Conservation (phyloP, 2,797 vertebrate genomes). For the Alcedo atthis region DNA sequence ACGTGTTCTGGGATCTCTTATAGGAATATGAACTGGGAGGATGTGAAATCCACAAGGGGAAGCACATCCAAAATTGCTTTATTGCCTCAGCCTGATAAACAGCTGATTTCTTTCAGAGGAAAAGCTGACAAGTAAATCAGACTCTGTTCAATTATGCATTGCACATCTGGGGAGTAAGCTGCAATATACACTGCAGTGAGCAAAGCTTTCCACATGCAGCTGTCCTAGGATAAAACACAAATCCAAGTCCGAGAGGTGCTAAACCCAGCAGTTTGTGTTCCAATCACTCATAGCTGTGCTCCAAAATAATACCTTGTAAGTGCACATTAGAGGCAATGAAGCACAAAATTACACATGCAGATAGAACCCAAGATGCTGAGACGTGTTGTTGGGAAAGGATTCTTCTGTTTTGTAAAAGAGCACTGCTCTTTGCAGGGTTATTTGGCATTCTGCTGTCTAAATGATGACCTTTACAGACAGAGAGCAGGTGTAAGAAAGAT, state of each 20-base stretch:
- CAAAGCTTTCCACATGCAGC: slow-evolving; percentile 22
- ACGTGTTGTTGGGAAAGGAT: not conserved
- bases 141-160: slow-evolving; percentile 51
- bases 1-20: slow-evolving; percentile 21
- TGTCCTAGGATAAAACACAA: slow-evolving; percentile 44
- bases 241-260: slow-evolving; percentile 59
- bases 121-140: slow-evolving; percentile 44
- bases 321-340: slow-evolving; percentile 67
- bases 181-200: not conserved
- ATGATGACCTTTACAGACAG: not conserved
- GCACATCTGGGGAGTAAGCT: slow-evolving; percentile 37
- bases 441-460: not conserved
- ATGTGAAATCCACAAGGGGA: slow-evolving; percentile 7
- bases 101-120: slow-evolving; percentile 55
- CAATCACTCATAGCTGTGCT: slow-evolving; percentile 48
- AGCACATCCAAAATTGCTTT: slow-evolving; percentile 28
- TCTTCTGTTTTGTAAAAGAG: not conserved
- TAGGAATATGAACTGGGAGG: slow-evolving; percentile 10
- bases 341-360: slow-evolving; percentile 73
- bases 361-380: slow-evolving; percentile 10
- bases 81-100: slow-evolving; percentile 35
- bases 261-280: slow-evolving; percentile 55
- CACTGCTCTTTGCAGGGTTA: not conserved
- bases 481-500: not conserved
- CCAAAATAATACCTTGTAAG: slow-evolving; percentile 57